A percentile compares a stretch with the other conserved stretches of the same genome.
Conservation (phyloP, 1,140 invertebrate species). For the Ips typographus region DNA sequence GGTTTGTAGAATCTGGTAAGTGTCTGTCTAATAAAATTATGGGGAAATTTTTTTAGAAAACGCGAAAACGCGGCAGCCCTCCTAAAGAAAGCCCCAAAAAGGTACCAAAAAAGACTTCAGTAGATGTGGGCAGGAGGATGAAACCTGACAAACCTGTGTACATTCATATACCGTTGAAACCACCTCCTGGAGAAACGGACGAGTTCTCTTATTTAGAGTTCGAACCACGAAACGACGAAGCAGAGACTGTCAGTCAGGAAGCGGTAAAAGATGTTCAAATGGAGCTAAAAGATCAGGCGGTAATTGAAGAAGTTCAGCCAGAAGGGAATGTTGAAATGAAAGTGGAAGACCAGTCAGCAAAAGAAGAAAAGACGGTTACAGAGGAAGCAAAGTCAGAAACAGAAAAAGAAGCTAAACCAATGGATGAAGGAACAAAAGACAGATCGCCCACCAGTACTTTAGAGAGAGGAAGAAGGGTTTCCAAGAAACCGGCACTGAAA, state of each 20-base stretch:
- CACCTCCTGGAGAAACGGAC: slow-evolving; percentile 47
- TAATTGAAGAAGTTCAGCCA: too few species aligned
- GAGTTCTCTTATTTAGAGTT: slow-evolving; percentile 49
- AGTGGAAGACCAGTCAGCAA: too few species aligned
- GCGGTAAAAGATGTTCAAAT: too few species aligned
- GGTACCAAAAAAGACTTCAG: slow-evolving; percentile 15
- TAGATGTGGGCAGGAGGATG: slow-evolving; percentile 8
- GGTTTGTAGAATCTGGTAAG: too few species aligned
- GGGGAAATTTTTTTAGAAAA: neutral
- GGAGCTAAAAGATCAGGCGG: too few species aligned
- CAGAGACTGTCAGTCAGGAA: too few species aligned
- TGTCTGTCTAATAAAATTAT: neutral
- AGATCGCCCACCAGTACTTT: neutral
- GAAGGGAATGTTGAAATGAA: too few species aligned
- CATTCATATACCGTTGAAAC: slow-evolving; percentile 51
- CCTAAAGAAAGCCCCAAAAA: slow-evolving; percentile 18
- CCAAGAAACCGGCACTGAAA: slow-evolving; percentile 22
- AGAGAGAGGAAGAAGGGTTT: too few species aligned
- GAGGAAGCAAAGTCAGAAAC: too few species aligned
- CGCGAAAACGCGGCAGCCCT: slow-evolving; percentile 13
- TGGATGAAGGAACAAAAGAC: slow-evolving; percentile 34
- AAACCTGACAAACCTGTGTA: slow-evolving; percentile 43
- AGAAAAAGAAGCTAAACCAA: too few species aligned
- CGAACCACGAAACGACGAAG: slow-evolving; percentile 37
- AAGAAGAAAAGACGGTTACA: too few species aligned